A percentile compares a stretch with the other conserved stretches of the same genome.
These are phyloP conservation scores for Pangasius mekongensis DNA, from an alignment of 2,797 vertebrate species.

Conservation along the genomic window DNA sequence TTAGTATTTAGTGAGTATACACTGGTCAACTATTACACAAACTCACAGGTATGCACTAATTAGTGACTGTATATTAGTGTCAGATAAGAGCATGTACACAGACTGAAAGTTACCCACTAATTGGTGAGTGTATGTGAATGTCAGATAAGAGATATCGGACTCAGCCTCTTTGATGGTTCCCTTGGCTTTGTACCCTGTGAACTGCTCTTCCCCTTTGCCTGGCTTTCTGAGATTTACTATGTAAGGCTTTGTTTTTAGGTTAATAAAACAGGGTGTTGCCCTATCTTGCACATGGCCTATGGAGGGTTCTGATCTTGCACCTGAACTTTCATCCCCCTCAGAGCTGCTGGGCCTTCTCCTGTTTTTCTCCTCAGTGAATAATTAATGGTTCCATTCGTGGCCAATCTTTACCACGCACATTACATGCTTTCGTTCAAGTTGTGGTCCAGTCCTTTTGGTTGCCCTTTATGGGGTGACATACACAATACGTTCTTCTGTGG, in stretches of 20 bases:
- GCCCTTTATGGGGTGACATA: background rate
- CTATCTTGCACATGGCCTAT: background rate
- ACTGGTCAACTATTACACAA: background rate
- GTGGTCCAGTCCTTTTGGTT: background rate
- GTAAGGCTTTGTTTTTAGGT: background rate
- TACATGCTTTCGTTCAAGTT: background rate
- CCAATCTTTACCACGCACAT: background rate
- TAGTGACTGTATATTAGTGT: conserved; percentile 8
- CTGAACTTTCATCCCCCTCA: background rate
- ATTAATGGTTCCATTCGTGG: background rate
- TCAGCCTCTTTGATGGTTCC: background rate
- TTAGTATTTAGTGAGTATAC: background rate
- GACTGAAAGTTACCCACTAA: conserved; percentile 1
- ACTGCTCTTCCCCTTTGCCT: background rate
- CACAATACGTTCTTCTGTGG: background rate
- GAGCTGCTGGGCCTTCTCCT: background rate
- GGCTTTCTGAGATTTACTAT: background rate
- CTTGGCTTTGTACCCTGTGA: conserved; percentile 7
- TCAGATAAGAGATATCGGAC: background rate
- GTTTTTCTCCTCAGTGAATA: background rate
- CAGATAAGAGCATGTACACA: background rate
- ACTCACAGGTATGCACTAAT: background rate
- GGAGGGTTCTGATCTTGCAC: background rate
- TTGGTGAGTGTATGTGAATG: conserved; percentile 7
- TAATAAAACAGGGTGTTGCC: background rate